Evolutionary conservation across 2,113 vertebrate species (phyloP).

Genomic region (Todiramphus chloris): DNA sequence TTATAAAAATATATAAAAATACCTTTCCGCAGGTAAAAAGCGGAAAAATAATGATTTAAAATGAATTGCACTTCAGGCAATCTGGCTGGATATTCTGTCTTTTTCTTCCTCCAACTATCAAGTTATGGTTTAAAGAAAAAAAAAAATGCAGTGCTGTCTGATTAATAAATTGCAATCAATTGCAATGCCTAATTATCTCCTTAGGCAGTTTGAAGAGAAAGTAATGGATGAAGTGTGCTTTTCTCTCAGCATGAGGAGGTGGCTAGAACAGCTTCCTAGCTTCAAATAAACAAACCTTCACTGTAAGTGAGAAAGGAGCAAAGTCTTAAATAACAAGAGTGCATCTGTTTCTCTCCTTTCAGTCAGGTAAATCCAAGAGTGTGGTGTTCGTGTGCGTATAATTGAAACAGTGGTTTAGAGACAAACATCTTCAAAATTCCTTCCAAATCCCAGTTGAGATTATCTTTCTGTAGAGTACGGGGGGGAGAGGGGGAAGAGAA

Average conservation of each 20-base stretch:
- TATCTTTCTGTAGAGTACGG: background rate
- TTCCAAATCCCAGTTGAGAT: background rate
- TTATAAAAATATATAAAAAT: background rate
- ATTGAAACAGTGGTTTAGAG: background rate
- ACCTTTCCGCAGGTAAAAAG: background rate
- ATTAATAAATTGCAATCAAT: constrained; percentile 80
- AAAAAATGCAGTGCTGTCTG: constrained; percentile 41
- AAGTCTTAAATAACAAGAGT: background rate
- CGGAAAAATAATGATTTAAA: background rate
- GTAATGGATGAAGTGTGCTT: constrained; percentile 60
- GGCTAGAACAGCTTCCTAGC: constrained; percentile 9
- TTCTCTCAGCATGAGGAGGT: constrained; percentile 48
- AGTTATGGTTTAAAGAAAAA: background rate
- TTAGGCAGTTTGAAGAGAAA: constrained; percentile 56
- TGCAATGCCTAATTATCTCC: constrained; percentile 71
- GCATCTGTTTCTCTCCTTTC: background rate
- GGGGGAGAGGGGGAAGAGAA: background rate
- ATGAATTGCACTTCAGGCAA: background rate
- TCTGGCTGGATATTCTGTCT: background rate
- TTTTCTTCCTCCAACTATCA: background rate
- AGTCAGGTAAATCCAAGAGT: background rate
- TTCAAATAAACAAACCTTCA: background rate
- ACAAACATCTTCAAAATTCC: background rate
- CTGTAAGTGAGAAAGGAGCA: background rate
- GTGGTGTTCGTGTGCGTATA: background rate